Base-by-base conservation (phyloP, 2,797 vertebrate species). In the Coilia nasus region DNA sequence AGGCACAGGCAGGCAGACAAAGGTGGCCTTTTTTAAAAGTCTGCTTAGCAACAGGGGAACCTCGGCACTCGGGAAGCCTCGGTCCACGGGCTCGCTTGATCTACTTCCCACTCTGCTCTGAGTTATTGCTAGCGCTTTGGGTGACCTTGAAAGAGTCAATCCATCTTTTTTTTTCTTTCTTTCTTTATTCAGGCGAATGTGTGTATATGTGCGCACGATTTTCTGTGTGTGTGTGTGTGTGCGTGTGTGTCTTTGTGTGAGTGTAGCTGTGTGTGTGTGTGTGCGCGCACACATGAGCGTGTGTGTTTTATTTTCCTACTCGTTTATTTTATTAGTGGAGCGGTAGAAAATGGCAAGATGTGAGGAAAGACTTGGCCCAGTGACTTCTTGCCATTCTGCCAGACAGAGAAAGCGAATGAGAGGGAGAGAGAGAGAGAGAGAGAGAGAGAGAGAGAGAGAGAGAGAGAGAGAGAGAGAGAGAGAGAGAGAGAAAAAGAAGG, bases 1-100 rank as follows among this genome's bases (percentile, higher is more conserved):
- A 86, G 84, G 88, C 88, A 87, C 86, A 88, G 31, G 19, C 31
- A 78, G 35, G 85, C 87, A 88, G 31, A 78, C 71, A 78, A 78
- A 78, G 71, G 71, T 78, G 71, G 71, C 71, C 71, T 78, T 78
- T 78, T 78, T 78, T 31, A 78, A 71, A 78, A 78, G 71, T 78
- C 71, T 78, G 71, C 71, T 78, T 44, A 78, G 71, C 71, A 78
- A 78, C 71, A 78, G 71, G 71, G 71, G 71, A 78, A 78, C 71
- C 71, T 41, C 17, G 50, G 50, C 31, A 9, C 71, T 78, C 35
- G 71, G 71, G 71, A 78, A 31, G 71, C 71, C 28, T 31, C 19
- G 71, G 31, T 41, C 71, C 35, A 9, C 71, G 7, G 71, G 31
- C 35, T 78, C 35, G 71, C 71, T 78, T 78, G 71, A 78, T 78